These are phyloP conservation scores for Polia nebulosa DNA, from an alignment of 2,888 invertebrate species.

Conservation along the genomic window DNA sequence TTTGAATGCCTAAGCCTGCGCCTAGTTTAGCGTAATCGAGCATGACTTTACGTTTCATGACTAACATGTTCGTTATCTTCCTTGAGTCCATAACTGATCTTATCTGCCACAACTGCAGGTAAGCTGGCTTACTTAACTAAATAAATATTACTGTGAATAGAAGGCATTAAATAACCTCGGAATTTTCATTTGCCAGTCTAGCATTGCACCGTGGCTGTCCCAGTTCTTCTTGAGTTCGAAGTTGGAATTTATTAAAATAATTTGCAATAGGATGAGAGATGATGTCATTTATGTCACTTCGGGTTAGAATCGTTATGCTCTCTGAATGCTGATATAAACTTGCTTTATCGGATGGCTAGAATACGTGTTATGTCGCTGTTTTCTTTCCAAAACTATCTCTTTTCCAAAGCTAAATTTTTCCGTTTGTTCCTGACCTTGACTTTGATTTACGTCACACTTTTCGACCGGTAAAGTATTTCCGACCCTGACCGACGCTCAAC, in stretches of 20 bases:
- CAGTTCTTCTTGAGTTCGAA: neutral
- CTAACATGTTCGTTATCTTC: conserved; percentile 16
- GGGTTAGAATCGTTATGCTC: neutral
- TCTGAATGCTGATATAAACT: conserved; percentile 18
- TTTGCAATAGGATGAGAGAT: conserved; percentile 10
- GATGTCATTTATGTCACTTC: conserved; percentile 34
- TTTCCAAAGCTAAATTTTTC: too few species aligned
- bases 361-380: neutral
- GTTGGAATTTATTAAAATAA: conserved; percentile 11
- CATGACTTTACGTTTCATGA: conserved; percentile 3
- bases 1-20: neutral
- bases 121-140: conserved; percentile 4
- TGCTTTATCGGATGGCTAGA: neutral
- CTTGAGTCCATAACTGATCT: conserved; percentile 26
- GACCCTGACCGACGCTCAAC: neutral
- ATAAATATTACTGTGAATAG: conserved; percentile 16
- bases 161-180: neutral
- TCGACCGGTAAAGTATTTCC: neutral
- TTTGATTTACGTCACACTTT: neutral
- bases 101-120: conserved; percentile 27
- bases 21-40: neutral
- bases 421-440: neutral
- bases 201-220: neutral
- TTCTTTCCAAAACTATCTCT: neutral
- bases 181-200: neutral